phyloP scores from a whole-genome alignment of 2,888 invertebrate species.

The Augiades crinisus region DNA sequence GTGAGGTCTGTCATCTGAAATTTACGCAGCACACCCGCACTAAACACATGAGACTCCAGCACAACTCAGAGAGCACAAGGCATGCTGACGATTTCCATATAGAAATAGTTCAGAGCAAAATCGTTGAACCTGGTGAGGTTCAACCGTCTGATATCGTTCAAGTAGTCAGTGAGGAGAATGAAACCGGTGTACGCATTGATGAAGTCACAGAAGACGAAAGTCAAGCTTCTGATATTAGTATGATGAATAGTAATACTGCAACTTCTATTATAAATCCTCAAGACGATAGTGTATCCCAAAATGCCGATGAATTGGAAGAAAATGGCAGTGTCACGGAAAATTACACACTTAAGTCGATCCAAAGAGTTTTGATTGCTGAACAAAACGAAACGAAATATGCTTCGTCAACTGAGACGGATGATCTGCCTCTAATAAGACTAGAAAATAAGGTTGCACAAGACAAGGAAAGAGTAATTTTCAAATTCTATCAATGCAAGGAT shows the following conservation, averaged over 20 bases:
- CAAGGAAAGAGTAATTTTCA: not conserved
- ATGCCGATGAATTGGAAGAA: too few species aligned
- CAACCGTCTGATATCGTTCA: too few species aligned
- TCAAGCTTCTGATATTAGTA: not conserved
- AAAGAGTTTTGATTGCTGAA: too few species aligned
- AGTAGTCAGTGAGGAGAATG: too few species aligned
- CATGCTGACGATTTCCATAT: not conserved
- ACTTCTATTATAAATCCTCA: not conserved
- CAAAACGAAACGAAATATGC: not conserved
- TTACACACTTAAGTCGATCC: too few species aligned
- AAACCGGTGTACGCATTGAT: not conserved
- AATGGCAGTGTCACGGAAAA: too few species aligned
- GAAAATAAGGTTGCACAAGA: not conserved
- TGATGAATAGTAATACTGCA: not conserved
- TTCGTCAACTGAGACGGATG: not conserved
- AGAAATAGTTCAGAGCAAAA: not conserved
- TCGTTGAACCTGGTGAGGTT: not conserved
- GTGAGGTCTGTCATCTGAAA: constrained; percentile 27
- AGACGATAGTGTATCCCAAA: too few species aligned
- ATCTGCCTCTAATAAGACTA: not conserved
- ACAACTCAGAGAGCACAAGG: not conserved
- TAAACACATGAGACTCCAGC: constrained; percentile 2
- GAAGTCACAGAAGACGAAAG: not conserved
- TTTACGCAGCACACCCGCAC: constrained; percentile 17
- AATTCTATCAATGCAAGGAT: constrained; percentile 20